Evolutionary conservation across 2,797 vertebrate genomes (phyloP), one percentile per base, ranked within the genome.

Genomic region (Melopsittacus undulatus): DNA sequence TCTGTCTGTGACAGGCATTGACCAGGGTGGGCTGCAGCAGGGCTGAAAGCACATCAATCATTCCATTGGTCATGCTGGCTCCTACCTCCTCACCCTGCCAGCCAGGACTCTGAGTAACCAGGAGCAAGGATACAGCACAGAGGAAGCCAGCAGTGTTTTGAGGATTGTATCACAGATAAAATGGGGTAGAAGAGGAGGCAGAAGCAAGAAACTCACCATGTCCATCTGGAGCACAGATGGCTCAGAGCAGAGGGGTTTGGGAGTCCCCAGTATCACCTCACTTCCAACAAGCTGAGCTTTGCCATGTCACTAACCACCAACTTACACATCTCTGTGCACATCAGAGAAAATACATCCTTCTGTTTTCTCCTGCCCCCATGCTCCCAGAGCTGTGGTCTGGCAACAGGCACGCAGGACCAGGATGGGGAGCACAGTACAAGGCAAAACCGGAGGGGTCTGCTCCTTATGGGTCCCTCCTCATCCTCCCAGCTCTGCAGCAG

Each of bases 31-130:
- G 21, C 64, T 74, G 45, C 18, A 72, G 52, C 4, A 2, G 24
- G 11, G 29, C 38, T 59, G 57, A 22, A 57, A 36, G 34, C 23
- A 29, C 3, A 2, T 52, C 21, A 38, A 42, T 81, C 1, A 1
- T 3, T 67, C 36, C 18, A 9, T 81, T 1, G 0, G 9, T 52
- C 43, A 5, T 0, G 0, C 14, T 38, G 63, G 32, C 43, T 81
- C 14, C 49, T 38, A 42, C 38, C 20, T 67, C 46, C 73, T 54
- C 3, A 3, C 23, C 23, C 42, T 57, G 18, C 43, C 49, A 34
- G 26, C 34, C 6, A 3, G 42, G 36, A 46, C n/a, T 67, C 36
- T 51, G 66, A 4, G 61, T 29, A 56, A 87, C 30, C 54, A 43
- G 56, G 48, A 62, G 21, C 52, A 43, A 77, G 24, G 32, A 34